Evolutionary conservation across 2,797 vertebrate species (phyloP), one percentile per base, ranked within the genome.

Genomic region (Sternarchorhynchus goeldii): DNA sequence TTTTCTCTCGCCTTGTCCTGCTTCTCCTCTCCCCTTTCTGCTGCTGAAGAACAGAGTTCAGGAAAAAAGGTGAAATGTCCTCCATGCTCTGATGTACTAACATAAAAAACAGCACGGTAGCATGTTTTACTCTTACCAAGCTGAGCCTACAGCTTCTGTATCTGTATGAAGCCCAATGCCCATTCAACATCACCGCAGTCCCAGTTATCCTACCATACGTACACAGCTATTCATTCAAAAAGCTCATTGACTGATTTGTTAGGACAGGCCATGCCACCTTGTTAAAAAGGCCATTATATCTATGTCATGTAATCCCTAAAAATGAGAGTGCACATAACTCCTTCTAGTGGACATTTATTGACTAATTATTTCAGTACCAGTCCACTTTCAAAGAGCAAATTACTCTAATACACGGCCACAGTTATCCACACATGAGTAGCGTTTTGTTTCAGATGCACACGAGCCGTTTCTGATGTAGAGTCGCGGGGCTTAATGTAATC

Each of bases 101-200:
- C 39, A 83, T 81, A 79, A 85, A 69, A 76, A 84, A 81, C 75
- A 83, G 74, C 84, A 83, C 85, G 88, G 83, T 85, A 82, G 79
- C 78, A 82, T 84, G 87, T 85, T 81, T 87, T 86, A 83, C 86
- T 88, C 81, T 82, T 85, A 80, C 80, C 83, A 87, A 87, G 53
- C 62, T 65, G 81, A 77, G 84, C 81, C 56, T 20, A 77, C 74
- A 21, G 69, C 83, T 83, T 79, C 74, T 75, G 76, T 83, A 82
- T 83, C 75, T 76, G 64, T 78, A 71, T 4, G 59, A 89, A 83
- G 83, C 84, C 73, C 83, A 79, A 82, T 83, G 74, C 87, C 84
- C 88, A 90, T 91, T 89, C 89, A 86, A 86, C 80, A 88, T 88
- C 34, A 66, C 64, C 53, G 75, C 79, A 82, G 73, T n/a, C 16